phyloP scores from a whole-genome alignment of 2,113 vertebrate species.

The Puma concolor region DNA sequence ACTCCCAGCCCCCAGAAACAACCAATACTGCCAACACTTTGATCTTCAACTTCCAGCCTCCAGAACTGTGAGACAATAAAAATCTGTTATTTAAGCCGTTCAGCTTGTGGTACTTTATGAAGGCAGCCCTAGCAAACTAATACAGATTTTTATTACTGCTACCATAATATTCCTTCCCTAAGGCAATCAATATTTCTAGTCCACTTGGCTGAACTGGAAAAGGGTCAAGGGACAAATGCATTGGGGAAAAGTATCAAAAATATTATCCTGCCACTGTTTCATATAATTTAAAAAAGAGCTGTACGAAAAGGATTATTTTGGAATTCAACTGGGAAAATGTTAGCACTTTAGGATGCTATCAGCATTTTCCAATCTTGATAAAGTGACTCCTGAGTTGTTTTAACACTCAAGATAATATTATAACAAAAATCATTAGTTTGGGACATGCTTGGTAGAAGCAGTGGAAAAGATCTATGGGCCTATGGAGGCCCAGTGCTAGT shows the following conservation, averaged over 20 bases:
- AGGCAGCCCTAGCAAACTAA: not conserved
- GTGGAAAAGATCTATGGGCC: not conserved
- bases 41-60: not conserved
- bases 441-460: not conserved
- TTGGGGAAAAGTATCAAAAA: not conserved
- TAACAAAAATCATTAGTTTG: slow-evolving; percentile 2
- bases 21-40: not conserved
- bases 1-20: not conserved
- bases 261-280: not conserved
- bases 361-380: slow-evolving; percentile 27
- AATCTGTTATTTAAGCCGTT: not conserved
- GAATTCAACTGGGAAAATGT: slow-evolving; percentile 19
- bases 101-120: not conserved
- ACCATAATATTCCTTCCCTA: not conserved
- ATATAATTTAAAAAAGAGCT: not conserved
- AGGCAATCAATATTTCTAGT: not conserved
- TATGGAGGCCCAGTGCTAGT: not conserved
- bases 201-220: not conserved
- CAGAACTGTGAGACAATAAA: not conserved
- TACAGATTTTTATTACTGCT: not conserved
- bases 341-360: not conserved
- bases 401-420: slow-evolving; percentile 41
- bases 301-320: not conserved
- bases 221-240: not conserved
- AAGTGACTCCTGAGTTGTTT: not conserved